These are phyloP conservation scores for Acleris holmiana DNA, from an alignment of 2,888 invertebrate species.

Conservation along the genomic window DNA sequence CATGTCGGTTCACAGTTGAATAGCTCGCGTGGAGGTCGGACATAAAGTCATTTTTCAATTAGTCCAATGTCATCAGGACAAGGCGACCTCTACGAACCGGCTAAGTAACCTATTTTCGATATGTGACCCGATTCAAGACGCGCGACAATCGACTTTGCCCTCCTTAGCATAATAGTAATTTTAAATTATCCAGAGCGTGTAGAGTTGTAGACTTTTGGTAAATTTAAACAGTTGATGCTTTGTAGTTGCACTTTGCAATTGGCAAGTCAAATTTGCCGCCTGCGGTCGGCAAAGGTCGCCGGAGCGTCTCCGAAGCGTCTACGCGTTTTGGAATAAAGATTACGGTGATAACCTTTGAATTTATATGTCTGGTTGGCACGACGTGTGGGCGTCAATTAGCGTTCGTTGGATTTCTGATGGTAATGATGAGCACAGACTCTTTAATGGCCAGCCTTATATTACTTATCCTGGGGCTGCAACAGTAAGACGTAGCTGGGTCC, in stretches of 20 bases:
- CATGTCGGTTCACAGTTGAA: constrained; percentile 58
- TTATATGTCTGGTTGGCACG: constrained; percentile 13
- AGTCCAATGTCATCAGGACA: constrained; percentile 77
- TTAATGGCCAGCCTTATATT: too few species aligned
- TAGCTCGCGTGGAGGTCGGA: constrained; percentile 68
- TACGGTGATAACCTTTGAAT: background rate
- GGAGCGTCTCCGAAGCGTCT: constrained; percentile 21
- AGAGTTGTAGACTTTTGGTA: constrained; percentile 55
- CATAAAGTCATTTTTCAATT: constrained; percentile 79
- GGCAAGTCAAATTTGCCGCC: constrained; percentile 14
- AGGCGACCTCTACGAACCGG: constrained; percentile 61
- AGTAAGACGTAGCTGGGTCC: too few species aligned
- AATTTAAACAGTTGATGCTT: constrained; percentile 65
- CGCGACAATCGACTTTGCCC: constrained; percentile 55
- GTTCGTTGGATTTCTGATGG: background rate
- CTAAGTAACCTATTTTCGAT: constrained; percentile 49
- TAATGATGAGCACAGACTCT: too few species aligned
- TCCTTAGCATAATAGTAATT: constrained; percentile 49
- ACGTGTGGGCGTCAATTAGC: background rate
- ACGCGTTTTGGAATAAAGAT: constrained; percentile 12
- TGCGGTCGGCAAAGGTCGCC: constrained; percentile 9
- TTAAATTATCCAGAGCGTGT: constrained; percentile 43
- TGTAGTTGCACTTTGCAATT: constrained; percentile 37
- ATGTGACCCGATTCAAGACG: constrained; percentile 43
- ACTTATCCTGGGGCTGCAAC: too few species aligned